phyloP scores from a whole-genome alignment of 2,888 invertebrate species.

The Xestia sexstrigata region DNA sequence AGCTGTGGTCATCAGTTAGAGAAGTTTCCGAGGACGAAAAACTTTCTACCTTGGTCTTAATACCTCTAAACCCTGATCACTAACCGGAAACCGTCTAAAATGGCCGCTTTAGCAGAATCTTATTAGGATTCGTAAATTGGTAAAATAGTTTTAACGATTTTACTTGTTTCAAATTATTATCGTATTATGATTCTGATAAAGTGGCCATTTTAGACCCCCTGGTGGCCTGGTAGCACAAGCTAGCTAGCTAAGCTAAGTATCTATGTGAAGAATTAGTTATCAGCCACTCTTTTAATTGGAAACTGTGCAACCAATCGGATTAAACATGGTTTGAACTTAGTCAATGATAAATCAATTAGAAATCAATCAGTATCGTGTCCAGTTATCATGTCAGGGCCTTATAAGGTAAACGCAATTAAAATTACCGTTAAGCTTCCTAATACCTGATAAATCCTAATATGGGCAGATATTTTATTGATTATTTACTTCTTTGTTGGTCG shows the following conservation, averaged over 20 bases:
- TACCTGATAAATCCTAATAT: slow-evolving; percentile 3
- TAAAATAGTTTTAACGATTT: too few species aligned
- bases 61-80: neutral
- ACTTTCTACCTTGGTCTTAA: neutral
- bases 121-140: too few species aligned
- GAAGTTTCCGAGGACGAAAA: neutral
- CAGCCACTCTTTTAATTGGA: neutral
- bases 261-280: neutral
- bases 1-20: neutral
- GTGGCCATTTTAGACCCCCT: too few species aligned
- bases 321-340: neutral
- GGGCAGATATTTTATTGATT: slow-evolving; percentile 10
- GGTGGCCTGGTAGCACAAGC: too few species aligned
- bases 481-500: neutral
- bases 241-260: neutral
- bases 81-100: too few species aligned
- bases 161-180: too few species aligned
- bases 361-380: slow-evolving; percentile 22
- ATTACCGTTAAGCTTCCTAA: slow-evolving; percentile 38
- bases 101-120: too few species aligned
- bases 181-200: too few species aligned
- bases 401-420: slow-evolving; percentile 17
- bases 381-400: slow-evolving; percentile 23
- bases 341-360: slow-evolving; percentile 46
- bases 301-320: neutral